phyloP scores from a whole-genome alignment of 2,797 vertebrate species.

The Triplophysa yarkandensis region DNA sequence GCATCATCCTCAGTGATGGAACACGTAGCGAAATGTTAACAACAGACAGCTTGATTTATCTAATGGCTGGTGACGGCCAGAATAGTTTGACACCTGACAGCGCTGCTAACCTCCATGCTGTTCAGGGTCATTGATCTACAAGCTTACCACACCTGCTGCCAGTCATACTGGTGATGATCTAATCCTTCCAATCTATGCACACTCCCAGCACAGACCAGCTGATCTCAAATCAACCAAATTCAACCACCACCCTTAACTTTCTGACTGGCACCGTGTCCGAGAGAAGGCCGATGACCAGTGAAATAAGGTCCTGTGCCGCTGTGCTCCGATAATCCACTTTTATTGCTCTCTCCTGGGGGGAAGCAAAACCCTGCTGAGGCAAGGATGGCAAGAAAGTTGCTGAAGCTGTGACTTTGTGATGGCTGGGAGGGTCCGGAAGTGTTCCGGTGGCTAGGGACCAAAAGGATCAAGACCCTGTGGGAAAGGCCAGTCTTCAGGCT shows the following conservation, averaged over 20 bases:
- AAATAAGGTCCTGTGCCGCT: conserved; percentile 32
- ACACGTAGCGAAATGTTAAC: conserved; percentile 31
- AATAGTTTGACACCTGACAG: conserved; percentile 20
- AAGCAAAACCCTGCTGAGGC: conserved; percentile 32
- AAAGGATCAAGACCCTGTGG: conserved; percentile 64
- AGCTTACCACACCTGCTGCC: conserved; percentile 16
- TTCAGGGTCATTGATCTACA: conserved; percentile 22
- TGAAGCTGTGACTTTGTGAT: conserved; percentile 50
- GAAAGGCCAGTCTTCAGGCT: conserved; percentile 63
- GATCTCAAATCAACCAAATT: not conserved
- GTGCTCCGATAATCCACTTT: conserved; percentile 54
- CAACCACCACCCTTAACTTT: not conserved
- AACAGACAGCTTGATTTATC: conserved; percentile 21
- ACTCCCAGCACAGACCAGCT: conserved; percentile 7
- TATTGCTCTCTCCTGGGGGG: conserved; percentile 23
- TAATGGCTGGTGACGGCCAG: not conserved
- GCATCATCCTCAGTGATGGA: conserved; percentile 19
- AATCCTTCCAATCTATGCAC: conserved; percentile 12
- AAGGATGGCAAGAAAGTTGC: conserved; percentile 50
- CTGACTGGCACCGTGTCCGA: too few species aligned
- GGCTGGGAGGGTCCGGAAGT: conserved; percentile 58
- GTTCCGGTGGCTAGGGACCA: conserved; percentile 65
- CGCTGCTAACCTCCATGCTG: conserved; percentile 5
- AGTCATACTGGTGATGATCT: conserved; percentile 8
- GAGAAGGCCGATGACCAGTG: conserved; percentile 56